Evolutionary conservation across 1,140 invertebrate species (phyloP), one percentile per base, ranked within the genome.

Genomic region (Sminthurinus signatus): DNA sequence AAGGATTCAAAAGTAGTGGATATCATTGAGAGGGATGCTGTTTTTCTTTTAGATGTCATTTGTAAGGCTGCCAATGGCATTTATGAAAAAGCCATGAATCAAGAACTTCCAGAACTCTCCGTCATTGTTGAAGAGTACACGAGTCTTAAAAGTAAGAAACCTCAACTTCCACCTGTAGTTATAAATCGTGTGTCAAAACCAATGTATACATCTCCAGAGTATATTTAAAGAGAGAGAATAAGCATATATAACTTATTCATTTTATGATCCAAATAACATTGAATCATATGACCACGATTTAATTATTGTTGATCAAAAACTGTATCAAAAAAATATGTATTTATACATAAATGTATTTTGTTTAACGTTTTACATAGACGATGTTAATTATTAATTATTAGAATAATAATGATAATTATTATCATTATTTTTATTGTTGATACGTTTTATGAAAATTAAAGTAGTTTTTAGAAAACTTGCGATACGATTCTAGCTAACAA

Each of bases 1-100:
- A 67, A 64, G 15, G 62, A 63, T 25, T 1, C 42, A 2, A 70
- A 65, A 31, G 50, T 61, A 1, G 29, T 58, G 17, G 59, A 64
- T 21, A 59, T 70, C 27, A 70, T 72, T 54, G 68, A 72, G 23
- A 60, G 46, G 17, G 71, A 70, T 31, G 63, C 51, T 28, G 21
- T 50, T 14, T 70, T 70, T 59, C 43, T 70, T 21, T 29, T 72
- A 14, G 71, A 67, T 10, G 19, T 39, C 15, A 63, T 70, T 14
- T 59, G 61, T 27, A 56, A 58, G 27, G 67, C 64, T 25, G 67
- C 51, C 17, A 67, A 63, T 17, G 14, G 43, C 29, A 55, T 65
- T 15, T 69, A 65, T 36, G 57, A 64, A 46, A 67, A 43, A 52
- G 52, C 43, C 19, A 64, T 64, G 55, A 62, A 63, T 15, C 48